Evolutionary conservation across 1,140 invertebrate genomes (phyloP).

Genomic region (Apis dorsata): DNA sequence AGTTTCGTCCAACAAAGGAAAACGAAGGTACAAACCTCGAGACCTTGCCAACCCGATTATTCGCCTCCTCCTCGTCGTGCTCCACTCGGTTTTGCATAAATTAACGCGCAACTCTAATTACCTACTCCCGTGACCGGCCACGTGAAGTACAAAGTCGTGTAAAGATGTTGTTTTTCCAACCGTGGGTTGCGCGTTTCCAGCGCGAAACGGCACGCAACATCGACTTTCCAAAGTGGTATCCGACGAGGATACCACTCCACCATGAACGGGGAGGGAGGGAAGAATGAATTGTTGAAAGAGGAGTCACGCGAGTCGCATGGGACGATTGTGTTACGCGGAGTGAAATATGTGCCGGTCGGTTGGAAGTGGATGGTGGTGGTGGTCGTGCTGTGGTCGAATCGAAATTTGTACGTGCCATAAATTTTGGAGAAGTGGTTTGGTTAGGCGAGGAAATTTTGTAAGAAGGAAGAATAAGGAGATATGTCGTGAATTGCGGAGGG

Average conservation of each 20-base stretch:
- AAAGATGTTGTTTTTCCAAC: conserved; percentile 35
- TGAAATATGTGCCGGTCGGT: not conserved
- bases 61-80: not conserved
- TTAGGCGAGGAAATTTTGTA: not conserved
- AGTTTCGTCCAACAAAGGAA: not conserved
- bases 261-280: not conserved
- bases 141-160: not conserved
- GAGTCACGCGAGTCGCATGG: not conserved
- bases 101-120: conserved; percentile 53
- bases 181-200: conserved; percentile 24
- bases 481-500: too few relatives aligned
- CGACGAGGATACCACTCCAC: not conserved
- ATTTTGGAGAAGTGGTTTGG: not conserved
- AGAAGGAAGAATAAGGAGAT: not conserved
- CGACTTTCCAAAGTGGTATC: not conserved
- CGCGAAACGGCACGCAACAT: conserved; percentile 32
- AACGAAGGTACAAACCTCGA: conserved; percentile 14
- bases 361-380: too few relatives aligned
- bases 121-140: conserved; percentile 30
- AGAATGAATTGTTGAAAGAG: not conserved
- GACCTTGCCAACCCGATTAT: not conserved
- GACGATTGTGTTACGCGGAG: not conserved
- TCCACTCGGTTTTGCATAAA: conserved; percentile 30
- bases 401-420: not conserved
- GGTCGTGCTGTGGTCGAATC: too few relatives aligned